Base-by-base conservation (phyloP, 2,888 invertebrate genomes). In the Drosophila leonis region DNA sequence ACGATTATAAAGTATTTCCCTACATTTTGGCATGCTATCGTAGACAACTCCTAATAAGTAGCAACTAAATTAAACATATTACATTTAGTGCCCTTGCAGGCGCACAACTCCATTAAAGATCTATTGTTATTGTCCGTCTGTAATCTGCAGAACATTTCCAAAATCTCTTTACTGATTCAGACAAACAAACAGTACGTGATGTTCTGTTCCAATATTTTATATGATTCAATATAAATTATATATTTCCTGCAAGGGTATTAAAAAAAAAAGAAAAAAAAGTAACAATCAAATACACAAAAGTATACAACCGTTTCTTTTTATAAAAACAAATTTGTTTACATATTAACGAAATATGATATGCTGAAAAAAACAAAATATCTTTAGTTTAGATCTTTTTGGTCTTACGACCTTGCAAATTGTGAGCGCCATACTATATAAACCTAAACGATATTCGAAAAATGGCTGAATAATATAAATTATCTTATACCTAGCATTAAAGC, bases 21-120 rank as follows among this genome's bases (percentile, higher is more conserved):
- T 49, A 69, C 41, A 74, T 48, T 69, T 88, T 72, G 83, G 81
- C 87, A 82, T 80, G 82, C 82, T 68, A 83, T 61, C 55, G 76
- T 83, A 83, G 78, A 59, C 35, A 67, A 69, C 68, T 56, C 31
- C 67, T 67, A 62, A 72, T 70, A 63, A 65, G 39, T 69, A 78
- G 76, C 54, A 80, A 46, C 68, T 60, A 78, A 78, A 75, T 68
- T 75, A 56, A 46, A 42, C 4, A 56, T 15, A 44, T 44, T 24
- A 6, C 44, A 57, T 51, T 20, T 8, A 42, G 41, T 37, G 35
- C 20, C 27, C 42, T 29, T 65, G 48, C 39, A 49, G 33, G 15
- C 0, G 7, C 12, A 35, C 12, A 44, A 13, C 4, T 4, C 24
- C 20, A 41, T 27, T 33, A 12, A 15, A 24, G 10, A 42, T 20